Evolutionary conservation across 37 sponge, comb jelly and placozoan genomes (phyloP).

Genomic region (Halisarca cf. caerulea): DNA sequence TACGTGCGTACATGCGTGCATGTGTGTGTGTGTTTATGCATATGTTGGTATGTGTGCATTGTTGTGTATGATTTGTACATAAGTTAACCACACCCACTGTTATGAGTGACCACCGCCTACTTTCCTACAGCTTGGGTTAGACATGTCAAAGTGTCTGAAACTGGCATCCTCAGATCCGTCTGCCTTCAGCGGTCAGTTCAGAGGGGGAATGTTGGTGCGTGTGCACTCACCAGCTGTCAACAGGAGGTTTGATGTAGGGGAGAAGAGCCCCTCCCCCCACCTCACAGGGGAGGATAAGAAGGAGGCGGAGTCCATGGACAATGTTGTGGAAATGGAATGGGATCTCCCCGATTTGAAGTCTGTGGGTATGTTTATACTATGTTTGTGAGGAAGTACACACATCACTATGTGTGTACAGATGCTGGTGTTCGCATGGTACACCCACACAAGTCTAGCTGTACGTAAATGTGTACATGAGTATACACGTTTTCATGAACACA

Average conservation of each 20-base stretch:
- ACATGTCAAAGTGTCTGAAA: neutral
- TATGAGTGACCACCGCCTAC: too few species aligned
- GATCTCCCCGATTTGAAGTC: constrained; percentile 57
- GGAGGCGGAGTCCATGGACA: neutral
- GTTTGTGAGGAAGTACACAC: too few species aligned
- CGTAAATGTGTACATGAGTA: too few species aligned
- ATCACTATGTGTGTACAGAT: too few species aligned
- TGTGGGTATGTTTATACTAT: constrained; percentile 37
- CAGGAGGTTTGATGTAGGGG: neutral
- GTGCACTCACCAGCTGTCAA: neutral
- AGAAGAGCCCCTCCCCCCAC: neutral
- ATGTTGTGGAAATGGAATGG: constrained; percentile 48
- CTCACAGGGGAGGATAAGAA: neutral
- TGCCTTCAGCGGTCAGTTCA: neutral
- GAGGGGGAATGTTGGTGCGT: neutral
- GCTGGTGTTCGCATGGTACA: too few species aligned
- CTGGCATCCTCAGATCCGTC: neutral
- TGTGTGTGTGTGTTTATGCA: neutral
- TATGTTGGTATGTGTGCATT: too few species aligned
- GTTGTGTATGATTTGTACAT: neutral
- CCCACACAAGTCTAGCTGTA: too few species aligned
- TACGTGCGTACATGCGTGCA: neutral
- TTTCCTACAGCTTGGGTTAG: neutral
- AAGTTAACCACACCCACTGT: too few species aligned
- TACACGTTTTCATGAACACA: too few species aligned